phyloP scores from a whole-genome alignment of 2,888 invertebrate species.

The Cactoblastis cactorum region DNA sequence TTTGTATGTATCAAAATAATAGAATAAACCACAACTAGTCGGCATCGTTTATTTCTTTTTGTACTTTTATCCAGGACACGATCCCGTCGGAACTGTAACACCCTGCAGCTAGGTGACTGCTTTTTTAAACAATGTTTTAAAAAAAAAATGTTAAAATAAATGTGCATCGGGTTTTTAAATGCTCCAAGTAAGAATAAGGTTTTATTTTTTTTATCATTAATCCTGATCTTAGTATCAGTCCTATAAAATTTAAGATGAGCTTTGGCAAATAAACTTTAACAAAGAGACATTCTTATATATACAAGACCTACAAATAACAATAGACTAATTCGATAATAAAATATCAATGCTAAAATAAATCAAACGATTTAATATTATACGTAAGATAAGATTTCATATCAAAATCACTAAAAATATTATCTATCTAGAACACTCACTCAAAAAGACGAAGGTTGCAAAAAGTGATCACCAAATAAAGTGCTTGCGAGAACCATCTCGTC shows the following conservation, averaged over 20 bases:
- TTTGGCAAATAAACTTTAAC: too few species aligned
- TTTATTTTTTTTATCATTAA: not conserved
- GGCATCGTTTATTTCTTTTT: not conserved
- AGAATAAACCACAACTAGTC: not conserved
- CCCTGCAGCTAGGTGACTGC: constrained; percentile 17
- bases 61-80: constrained; percentile 49
- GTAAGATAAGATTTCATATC: too few species aligned
- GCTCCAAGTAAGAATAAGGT: not conserved
- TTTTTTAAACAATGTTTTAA: constrained; percentile 1
- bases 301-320: too few species aligned
- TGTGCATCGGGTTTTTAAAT: not conserved
- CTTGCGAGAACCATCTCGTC: not conserved
- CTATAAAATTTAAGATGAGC: too few species aligned
- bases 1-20: not conserved
- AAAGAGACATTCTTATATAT: too few species aligned
- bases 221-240: too few species aligned
- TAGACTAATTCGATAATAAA: too few species aligned
- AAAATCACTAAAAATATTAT: too few species aligned
- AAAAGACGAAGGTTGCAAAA: not conserved
- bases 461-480: not conserved
- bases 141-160: not conserved
- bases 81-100: constrained; percentile 36
- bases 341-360: too few species aligned
- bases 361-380: too few species aligned
- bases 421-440: too few species aligned